Conservation (phyloP, 1,140 invertebrate species). For the Mizuhopecten yessoensis region DNA sequence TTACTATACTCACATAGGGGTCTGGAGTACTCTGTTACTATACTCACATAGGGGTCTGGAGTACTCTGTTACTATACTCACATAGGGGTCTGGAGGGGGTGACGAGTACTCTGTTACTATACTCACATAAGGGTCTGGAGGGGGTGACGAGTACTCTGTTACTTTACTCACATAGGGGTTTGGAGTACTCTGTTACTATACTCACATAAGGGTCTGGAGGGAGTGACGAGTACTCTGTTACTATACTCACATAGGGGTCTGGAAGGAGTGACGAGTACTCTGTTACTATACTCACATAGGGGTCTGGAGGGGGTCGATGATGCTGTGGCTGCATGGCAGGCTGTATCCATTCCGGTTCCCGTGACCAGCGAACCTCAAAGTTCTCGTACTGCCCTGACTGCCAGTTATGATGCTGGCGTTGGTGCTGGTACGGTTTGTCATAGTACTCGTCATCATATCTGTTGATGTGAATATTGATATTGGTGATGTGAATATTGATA, state of each 20-base stretch:
- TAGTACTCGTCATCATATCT: slow-evolving; percentile 81
- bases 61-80: too few relatives aligned
- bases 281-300: neutral
- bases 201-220: neutral
- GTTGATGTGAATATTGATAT: neutral
- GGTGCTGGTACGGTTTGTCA: slow-evolving; percentile 72
- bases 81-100: too few relatives aligned
- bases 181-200: too few relatives aligned
- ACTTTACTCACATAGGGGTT: too few relatives aligned
- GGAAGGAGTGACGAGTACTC: neutral
- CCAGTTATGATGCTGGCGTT: slow-evolving; percentile 71
- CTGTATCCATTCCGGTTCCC: slow-evolving; percentile 71
- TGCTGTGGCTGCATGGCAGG: slow-evolving; percentile 48
- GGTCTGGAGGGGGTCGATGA: slow-evolving; percentile 9
- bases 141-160: too few relatives aligned
- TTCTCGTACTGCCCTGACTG: slow-evolving; percentile 83
- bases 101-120: too few relatives aligned
- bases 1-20: too few relatives aligned
- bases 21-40: too few relatives aligned
- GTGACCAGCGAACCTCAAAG: slow-evolving; percentile 83
- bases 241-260: neutral
- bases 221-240: neutral
- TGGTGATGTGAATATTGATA: too few relatives aligned
- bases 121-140: too few relatives aligned
- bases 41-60: too few relatives aligned